Conservation (phyloP, 53 echinoderm and acorn worm genomes). For the Antedon mediterranea region DNA sequence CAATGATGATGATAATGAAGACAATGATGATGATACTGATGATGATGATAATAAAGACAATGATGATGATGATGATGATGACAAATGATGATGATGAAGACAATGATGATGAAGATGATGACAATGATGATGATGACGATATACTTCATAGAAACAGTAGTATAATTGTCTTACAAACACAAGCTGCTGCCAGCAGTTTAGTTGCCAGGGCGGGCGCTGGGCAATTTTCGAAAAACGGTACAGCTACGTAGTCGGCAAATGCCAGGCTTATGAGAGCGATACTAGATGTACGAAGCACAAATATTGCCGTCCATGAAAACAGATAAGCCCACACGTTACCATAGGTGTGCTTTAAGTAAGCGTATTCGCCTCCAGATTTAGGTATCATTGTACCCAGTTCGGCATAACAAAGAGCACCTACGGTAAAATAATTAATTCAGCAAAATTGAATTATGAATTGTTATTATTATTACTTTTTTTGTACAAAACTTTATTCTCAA, state of each 20-base stretch:
- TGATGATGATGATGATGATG: no score
- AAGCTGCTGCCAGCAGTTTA: constrained; percentile 57
- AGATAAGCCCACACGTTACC: constrained; percentile 50
- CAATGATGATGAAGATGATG: no score
- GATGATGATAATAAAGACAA: no score
- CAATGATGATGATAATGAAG: no score
- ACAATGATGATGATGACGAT: no score
- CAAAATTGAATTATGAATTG: no score
- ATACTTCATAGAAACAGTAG: no score
- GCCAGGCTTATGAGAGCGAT: constrained; percentile 57
- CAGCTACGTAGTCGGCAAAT: constrained; percentile 64
- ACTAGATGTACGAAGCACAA: constrained; percentile 63
- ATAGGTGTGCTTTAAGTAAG: constrained; percentile 48
- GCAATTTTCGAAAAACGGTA: constrained; percentile 63
- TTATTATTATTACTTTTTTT: no score
- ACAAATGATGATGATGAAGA: no score
- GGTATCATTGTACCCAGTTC: constrained; percentile 80
- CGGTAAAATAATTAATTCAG: neutral
- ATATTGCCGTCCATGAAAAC: constrained; percentile 55
- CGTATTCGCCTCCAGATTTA: constrained; percentile 71
- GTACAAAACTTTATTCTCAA: no score
- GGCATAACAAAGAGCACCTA: constrained; percentile 76
- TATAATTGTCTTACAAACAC: constrained; percentile 86
- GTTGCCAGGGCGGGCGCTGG: constrained; percentile 24
- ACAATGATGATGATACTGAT: no score